phyloP scores from a whole-genome alignment of 2,797 vertebrate genomes.

The Protosalanx chinensis region DNA sequence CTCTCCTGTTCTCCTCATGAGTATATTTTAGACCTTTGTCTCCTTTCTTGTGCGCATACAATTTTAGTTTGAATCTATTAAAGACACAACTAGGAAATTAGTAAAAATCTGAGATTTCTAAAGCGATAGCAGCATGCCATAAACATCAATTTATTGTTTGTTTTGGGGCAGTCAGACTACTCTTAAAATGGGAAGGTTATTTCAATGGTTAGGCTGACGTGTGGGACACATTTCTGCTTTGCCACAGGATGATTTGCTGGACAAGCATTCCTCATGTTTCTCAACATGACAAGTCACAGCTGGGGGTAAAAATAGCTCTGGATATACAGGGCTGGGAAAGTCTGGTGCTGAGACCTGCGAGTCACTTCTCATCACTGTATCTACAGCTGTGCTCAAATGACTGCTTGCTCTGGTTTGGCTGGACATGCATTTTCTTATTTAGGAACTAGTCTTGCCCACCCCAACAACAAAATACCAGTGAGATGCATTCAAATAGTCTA shows the following conservation, averaged over 20 bases:
- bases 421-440: slow-evolving; percentile 45
- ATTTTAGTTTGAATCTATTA: too few relatives aligned
- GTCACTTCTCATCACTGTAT: slow-evolving; percentile 65
- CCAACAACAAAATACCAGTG: not conserved
- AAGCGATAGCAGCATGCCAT: not conserved
- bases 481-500: not conserved
- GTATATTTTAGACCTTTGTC: too few relatives aligned
- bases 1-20: too few relatives aligned
- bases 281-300: slow-evolving; percentile 70
- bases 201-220: slow-evolving; percentile 7
- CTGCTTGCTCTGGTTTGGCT: slow-evolving; percentile 42
- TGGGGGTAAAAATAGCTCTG: slow-evolving; percentile 73
- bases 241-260: slow-evolving; percentile 47
- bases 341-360: slow-evolving; percentile 70
- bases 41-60: too few relatives aligned
- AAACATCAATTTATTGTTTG: too few relatives aligned
- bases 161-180: too few relatives aligned
- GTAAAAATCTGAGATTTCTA: not conserved
- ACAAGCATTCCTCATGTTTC: slow-evolving; percentile 55
- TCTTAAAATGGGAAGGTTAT: slow-evolving; percentile 4
- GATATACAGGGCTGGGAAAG: slow-evolving; percentile 74
- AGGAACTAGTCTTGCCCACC: not conserved
- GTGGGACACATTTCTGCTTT: slow-evolving; percentile 2
- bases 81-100: not conserved
- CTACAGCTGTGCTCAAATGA: slow-evolving; percentile 63